A percentile compares a stretch with the other conserved stretches of the same genome.
These are phyloP conservation scores for Miltochrista miniata DNA, from an alignment of 2,888 invertebrate genomes.

Conservation along the genomic window DNA sequence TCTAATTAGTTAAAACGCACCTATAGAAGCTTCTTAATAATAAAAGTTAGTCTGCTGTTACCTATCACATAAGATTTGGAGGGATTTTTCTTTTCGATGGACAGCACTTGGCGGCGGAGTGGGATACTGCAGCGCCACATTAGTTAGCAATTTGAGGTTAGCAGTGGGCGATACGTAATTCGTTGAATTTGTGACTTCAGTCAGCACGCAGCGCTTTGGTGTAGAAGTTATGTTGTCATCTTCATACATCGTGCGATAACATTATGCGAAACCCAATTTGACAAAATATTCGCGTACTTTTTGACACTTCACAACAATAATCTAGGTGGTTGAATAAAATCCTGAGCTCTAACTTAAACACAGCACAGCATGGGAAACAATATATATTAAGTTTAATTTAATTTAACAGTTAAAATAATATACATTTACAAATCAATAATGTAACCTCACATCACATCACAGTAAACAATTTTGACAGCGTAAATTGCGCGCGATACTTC, in stretches of 20 bases:
- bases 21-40: not conserved
- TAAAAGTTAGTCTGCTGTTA: constrained; percentile 41
- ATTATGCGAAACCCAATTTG: constrained; percentile 70
- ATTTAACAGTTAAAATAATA: constrained; percentile 15
- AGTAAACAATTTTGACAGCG: constrained; percentile 76
- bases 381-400: constrained; percentile 13
- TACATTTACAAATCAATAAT: constrained; percentile 30
- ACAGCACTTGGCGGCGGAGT: constrained; percentile 78
- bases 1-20: constrained; percentile 4
- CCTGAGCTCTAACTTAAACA: constrained; percentile 21
- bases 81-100: constrained; percentile 84
- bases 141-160: constrained; percentile 86
- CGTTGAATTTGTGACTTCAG: constrained; percentile 81
- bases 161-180: constrained; percentile 86
- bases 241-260: constrained; percentile 80
- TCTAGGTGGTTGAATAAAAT: constrained; percentile 62
- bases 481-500: constrained; percentile 71
- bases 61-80: constrained; percentile 85
- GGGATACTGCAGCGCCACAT: constrained; percentile 83
- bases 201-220: constrained; percentile 80
- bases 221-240: constrained; percentile 79
- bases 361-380: constrained; percentile 11
- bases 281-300: constrained; percentile 77
- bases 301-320: constrained; percentile 61
- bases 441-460: constrained; percentile 75